These are phyloP conservation scores for Adela reaumurella DNA, from an alignment of 2,888 invertebrate genomes.

Conservation along the genomic window DNA sequence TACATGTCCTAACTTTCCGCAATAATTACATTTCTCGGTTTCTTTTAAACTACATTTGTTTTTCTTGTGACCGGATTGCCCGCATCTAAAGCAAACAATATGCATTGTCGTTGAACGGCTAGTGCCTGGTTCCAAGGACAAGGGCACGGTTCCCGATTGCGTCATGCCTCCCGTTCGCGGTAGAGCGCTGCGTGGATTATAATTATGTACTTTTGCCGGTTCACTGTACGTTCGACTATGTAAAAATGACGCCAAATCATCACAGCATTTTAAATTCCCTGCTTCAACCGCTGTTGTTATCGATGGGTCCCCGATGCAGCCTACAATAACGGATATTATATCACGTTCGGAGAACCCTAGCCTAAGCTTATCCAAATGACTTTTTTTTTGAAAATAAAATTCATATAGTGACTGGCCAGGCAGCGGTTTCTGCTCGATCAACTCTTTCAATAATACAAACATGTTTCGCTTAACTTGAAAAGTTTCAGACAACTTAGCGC, in stretches of 20 bases:
- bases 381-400: constrained; percentile 14
- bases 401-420: constrained; percentile 10
- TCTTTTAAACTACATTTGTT: neutral
- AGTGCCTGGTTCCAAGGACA: too few relatives aligned
- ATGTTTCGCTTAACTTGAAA: constrained; percentile 14
- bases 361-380: neutral
- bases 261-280: constrained; percentile 13
- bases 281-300: constrained; percentile 14
- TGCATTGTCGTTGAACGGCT: too few relatives aligned
- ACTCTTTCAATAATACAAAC: constrained; percentile 3
- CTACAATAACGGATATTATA: constrained; percentile 11
- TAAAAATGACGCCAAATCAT: constrained; percentile 6
- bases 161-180: too few relatives aligned
- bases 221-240: neutral
- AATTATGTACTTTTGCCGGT: neutral
- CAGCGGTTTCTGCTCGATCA: neutral
- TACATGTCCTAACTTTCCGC: neutral
- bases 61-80: neutral
- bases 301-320: constrained; percentile 13
- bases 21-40: neutral
- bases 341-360: constrained; percentile 6
- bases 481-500: constrained; percentile 13
- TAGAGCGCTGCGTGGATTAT: neutral
- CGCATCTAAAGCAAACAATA: neutral
- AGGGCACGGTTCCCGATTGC: too few relatives aligned